Evolutionary conservation across 2,888 invertebrate genomes (phyloP).

Genomic region (Aphodius granarius): DNA sequence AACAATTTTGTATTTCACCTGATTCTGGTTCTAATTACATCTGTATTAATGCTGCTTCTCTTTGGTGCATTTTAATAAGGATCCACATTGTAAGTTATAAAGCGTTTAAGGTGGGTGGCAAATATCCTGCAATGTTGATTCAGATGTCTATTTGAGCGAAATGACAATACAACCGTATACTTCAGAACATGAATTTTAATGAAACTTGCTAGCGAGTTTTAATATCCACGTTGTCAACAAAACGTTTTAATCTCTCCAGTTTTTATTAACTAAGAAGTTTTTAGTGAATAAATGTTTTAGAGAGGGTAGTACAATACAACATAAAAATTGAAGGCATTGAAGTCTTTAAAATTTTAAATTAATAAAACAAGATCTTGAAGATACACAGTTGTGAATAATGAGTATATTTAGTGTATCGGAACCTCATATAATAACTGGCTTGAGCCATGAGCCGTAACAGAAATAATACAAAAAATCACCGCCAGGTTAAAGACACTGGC

Average conservation of each 20-base stretch:
- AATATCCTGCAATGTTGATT: background rate
- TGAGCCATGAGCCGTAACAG: background rate
- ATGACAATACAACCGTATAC: background rate
- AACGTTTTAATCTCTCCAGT: background rate
- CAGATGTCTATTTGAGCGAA: background rate
- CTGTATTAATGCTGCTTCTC: background rate
- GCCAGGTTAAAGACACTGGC: background rate
- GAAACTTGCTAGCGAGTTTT: background rate
- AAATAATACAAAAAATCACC: background rate
- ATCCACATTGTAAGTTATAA: background rate
- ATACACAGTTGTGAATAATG: background rate
- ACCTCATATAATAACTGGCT: background rate
- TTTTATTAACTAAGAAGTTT: no score
- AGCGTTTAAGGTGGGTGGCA: background rate
- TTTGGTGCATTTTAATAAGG: background rate
- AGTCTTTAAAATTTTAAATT: no score
- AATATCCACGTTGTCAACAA: background rate
- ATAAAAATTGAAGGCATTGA: no score
- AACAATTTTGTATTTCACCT: background rate
- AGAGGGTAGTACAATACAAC: no score
- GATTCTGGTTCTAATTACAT: background rate
- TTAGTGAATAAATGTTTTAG: no score
- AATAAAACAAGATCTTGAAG: no score
- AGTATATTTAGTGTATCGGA: background rate
- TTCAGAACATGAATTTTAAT: background rate